Base-by-base conservation (phyloP, 1,140 invertebrate genomes). In the Sitophilus oryzae region DNA sequence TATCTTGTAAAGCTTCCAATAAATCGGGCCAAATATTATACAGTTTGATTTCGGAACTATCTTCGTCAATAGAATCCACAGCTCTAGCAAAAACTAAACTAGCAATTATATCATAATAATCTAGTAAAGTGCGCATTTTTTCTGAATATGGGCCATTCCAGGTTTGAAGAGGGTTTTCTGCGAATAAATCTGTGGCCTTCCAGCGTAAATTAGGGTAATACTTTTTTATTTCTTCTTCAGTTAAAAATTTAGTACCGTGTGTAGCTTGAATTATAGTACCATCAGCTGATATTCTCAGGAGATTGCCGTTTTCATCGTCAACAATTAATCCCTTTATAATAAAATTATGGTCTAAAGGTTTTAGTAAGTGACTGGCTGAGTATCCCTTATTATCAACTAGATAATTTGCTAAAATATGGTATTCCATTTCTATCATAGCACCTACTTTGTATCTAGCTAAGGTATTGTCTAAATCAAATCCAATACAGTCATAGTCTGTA, bases 381-480 rank as follows among this genome's bases (percentile, higher is more conserved):
- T 89, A 88, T 1, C 78, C 79, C 60, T 78, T 82, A 8, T 79
- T 51, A 15, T 82, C 66, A 1, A 88, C 78, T 15, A 90, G 61
- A 66, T 76, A 88, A 11, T 80, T 75, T 1, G 79, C 72, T 4
- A 89, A 60, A 3, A 77, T 66, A 11, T 82, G 69, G 63, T 88
- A 89, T 43, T 82, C 81, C 48, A 88, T 65, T 34, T 77, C 67
- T 15, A 82, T 74, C 69, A 84, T 71, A 56, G 80, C 77, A 16
- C 72, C 75, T 2, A 89, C 67, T 59, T 86, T 83, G 57, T 88
- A 90, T 42, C 77, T 73, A 20, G 83, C 72, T 21, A 89, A 59
- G 1, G 86, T 89, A 63, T 88, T 83, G 61, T 90, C 88, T 53
- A 91, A 72, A 72, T 91, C 88, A 67, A 91, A 90, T 8, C 88